phyloP scores from a whole-genome alignment of 2,113 vertebrate species.

The Percina caprodes region DNA sequence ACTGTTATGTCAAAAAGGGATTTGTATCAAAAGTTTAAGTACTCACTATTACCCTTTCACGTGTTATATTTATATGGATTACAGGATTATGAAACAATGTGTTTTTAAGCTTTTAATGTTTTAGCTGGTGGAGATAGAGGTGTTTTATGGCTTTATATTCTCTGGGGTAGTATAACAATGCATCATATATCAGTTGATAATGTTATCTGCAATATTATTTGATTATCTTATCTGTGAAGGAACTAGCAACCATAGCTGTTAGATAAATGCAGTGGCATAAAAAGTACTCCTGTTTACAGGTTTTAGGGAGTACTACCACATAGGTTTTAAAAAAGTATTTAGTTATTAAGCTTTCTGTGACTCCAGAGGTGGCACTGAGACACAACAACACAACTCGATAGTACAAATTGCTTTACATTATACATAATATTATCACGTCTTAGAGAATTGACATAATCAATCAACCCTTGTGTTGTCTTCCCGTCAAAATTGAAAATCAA shows the following conservation, averaged over 20 bases:
- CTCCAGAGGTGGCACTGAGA: neutral
- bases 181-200: neutral
- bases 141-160: neutral
- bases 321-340: neutral
- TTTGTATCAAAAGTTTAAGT: neutral
- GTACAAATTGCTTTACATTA: neutral
- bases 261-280: neutral
- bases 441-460: neutral
- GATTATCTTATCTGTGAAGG: neutral
- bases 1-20: neutral
- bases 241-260: neutral
- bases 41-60: neutral
- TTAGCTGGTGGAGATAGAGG: neutral
- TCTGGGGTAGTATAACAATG: neutral
- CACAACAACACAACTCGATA: neutral
- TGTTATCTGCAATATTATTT: neutral
- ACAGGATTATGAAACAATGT: neutral
- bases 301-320: neutral
- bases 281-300: neutral
- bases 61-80: neutral
- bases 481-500: no score
- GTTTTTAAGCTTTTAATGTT: neutral
- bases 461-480: neutral
- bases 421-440: neutral
- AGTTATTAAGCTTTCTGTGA: neutral